These are phyloP conservation scores for Xyrauchen texanus DNA, from an alignment of 2,113 vertebrate species.

Conservation along the genomic window DNA sequence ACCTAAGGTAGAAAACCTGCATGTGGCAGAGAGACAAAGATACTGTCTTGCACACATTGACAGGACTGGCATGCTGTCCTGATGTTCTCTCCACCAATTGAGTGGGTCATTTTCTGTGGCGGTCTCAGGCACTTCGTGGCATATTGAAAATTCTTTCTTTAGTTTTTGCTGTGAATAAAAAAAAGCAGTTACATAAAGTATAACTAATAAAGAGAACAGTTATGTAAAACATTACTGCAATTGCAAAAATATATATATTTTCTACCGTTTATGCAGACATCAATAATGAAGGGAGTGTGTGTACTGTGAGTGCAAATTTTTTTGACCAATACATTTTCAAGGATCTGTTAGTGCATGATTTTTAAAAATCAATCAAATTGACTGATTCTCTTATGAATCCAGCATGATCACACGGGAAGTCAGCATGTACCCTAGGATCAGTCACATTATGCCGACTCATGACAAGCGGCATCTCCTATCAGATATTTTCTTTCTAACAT, in stretches of 20 bases:
- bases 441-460: no score
- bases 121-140: not conserved
- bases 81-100: not conserved
- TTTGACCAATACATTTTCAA: no score
- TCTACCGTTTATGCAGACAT: not conserved
- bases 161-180: not conserved
- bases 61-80: not conserved
- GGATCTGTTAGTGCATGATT: no score
- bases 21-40: not conserved
- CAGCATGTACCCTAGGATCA: no score
- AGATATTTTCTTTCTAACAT: no score
- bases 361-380: no score
- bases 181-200: not conserved
- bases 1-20: not conserved
- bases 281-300: not conserved
- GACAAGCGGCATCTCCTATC: no score
- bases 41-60: not conserved
- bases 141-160: not conserved
- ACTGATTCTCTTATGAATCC: no score
- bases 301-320: no score
- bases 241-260: no score
- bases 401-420: no score
- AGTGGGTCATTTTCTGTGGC: not conserved
- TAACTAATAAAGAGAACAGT: not conserved
- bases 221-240: no score